Conservation (phyloP, 2,888 invertebrate species). For the Pecten maximus region DNA sequence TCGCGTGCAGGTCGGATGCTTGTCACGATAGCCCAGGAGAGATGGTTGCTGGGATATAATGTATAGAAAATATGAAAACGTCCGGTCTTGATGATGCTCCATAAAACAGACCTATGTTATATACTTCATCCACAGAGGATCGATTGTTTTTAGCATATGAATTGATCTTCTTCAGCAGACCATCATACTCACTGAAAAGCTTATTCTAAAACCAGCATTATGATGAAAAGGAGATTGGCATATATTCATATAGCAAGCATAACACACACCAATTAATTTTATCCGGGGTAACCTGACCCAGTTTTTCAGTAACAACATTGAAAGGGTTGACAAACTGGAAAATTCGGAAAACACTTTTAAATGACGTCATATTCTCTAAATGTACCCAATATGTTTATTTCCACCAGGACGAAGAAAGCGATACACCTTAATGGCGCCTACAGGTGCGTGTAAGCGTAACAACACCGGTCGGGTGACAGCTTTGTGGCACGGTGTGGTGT, state of each 20-base stretch:
- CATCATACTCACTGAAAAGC: not conserved
- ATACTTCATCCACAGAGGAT: not conserved
- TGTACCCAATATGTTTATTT: not conserved
- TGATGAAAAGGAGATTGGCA: not conserved
- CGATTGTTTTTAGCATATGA: not conserved
- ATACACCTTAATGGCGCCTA: slow-evolving; percentile 2
- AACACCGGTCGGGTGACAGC: not conserved
- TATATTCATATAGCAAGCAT: not conserved
- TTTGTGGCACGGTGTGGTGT: not conserved
- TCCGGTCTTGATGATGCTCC: not conserved
- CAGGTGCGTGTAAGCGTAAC: not conserved
- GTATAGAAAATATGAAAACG: not conserved
- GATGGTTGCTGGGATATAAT: not conserved
- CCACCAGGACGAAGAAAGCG: not conserved
- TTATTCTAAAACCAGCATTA: not conserved
- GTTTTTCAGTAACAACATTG: not conserved
- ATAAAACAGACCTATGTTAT: not conserved
- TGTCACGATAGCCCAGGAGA: not conserved
- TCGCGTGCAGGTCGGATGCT: not conserved
- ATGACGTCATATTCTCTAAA: not conserved
- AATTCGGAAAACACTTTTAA: not conserved
- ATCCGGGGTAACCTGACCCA: not conserved
- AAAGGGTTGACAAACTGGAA: not conserved
- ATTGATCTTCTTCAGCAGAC: not conserved
- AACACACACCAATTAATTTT: not conserved